Evolutionary conservation across 1,140 invertebrate genomes (phyloP), one percentile per base, ranked within the genome.

Genomic region (Aphidius ervi): DNA sequence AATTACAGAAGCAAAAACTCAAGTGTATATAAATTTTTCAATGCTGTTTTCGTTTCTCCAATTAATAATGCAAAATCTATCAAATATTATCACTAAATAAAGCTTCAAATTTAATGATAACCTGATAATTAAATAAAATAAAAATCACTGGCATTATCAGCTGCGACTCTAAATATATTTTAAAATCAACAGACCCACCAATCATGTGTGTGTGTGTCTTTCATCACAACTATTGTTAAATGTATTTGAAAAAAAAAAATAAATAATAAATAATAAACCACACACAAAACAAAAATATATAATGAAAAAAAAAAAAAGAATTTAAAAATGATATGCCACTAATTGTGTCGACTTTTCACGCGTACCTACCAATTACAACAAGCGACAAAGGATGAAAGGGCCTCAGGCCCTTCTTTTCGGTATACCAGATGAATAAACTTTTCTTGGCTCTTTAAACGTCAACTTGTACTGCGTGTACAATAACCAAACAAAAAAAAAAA

Each of bases 1-100:
- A 63, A 66, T 69, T 65, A 62, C 63, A 46, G 55, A 64, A 67
- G 63, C 16, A 64, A 62, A 47, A 37, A 67, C 61, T 63, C 59
- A 63, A 65, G 62, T 62, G 46, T 42, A 43, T 39, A 16, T 43
- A 9, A 5, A 46, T 7, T 37, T 53, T 40, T 49, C n/a, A 37
- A 31, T 31, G n/a, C 10, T 10, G 10, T 23, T 37, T 46, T 16
- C 16, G n/a, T n/a, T 16, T 16, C 16, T 16, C 16, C 16, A 16
- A 16, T 16, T 16, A 16, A 16, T 16, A 16, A 16, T 16, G 1
- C 1, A 16, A 16, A 16, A 16, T 16, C 16, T 16, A 16, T 16
- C 16, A 1, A 16, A 16, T 16, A 16, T 16, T 1, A 16, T 16
- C 16, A 16, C 16, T 1, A 16, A 16, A 16, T 16, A 0, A 1